These are phyloP conservation scores for Coenonympha glycerion DNA, from an alignment of 2,888 invertebrate species.

Conservation along the genomic window DNA sequence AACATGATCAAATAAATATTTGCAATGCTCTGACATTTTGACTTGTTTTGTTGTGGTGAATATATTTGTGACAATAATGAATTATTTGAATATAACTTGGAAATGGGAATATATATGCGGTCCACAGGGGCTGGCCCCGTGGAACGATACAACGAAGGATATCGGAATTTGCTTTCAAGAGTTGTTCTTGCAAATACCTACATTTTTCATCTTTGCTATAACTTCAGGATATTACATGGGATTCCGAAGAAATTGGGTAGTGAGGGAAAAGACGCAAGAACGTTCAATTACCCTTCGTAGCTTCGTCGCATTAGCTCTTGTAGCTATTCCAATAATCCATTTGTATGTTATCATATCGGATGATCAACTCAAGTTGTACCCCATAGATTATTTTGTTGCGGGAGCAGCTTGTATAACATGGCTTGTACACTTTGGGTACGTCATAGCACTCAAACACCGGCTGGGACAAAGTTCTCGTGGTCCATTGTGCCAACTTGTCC, in stretches of 20 bases:
- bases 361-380: slow-evolving; percentile 65
- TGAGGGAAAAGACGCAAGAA: slow-evolving; percentile 78
- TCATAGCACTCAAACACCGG: slow-evolving; percentile 79
- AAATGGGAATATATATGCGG: slow-evolving; percentile 87
- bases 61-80: slow-evolving; percentile 33
- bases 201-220: slow-evolving; percentile 82
- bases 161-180: slow-evolving; percentile 91
- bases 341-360: slow-evolving; percentile 79
- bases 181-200: slow-evolving; percentile 85
- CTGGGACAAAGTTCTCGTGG: slow-evolving; percentile 83
- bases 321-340: slow-evolving; percentile 80
- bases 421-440: slow-evolving; percentile 87
- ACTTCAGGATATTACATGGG: slow-evolving; percentile 89
- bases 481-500: slow-evolving; percentile 79
- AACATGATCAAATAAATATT: background rate
- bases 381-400: slow-evolving; percentile 82
- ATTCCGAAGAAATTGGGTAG: slow-evolving; percentile 77
- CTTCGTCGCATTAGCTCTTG: slow-evolving; percentile 77
- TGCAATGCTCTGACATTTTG: background rate
- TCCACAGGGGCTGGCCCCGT: slow-evolving; percentile 81
- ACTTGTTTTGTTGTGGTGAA: background rate
- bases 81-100: slow-evolving; percentile 66
- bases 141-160: slow-evolving; percentile 82
- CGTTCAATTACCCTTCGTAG: slow-evolving; percentile 80
- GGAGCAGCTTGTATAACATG: slow-evolving; percentile 85